phyloP scores from a whole-genome alignment of 2,797 vertebrate species.

The Pachyuromys duprasi region DNA sequence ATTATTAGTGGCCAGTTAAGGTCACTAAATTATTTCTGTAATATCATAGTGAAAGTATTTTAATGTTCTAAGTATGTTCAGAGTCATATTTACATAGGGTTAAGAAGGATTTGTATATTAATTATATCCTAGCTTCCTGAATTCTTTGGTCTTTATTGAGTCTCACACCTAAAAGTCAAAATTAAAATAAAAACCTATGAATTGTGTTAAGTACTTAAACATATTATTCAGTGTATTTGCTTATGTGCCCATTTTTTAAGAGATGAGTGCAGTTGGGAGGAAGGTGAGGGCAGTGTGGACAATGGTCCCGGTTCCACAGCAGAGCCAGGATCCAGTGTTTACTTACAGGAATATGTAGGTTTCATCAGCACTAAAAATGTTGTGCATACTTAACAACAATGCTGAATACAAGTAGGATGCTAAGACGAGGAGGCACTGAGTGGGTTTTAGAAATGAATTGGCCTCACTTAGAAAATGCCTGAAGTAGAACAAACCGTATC shows the following conservation, averaged over 20 bases:
- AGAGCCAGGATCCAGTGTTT: not conserved
- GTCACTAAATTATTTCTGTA: conserved; percentile 40
- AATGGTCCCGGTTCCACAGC: not conserved
- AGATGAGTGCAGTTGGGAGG: not conserved
- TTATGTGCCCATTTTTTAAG: not conserved
- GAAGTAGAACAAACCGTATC: conserved; percentile 16
- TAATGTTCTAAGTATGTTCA: conserved; percentile 12
- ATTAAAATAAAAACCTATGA: not conserved
- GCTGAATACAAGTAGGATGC: not conserved
- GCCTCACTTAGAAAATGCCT: conserved; percentile 47
- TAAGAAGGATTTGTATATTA: conserved; percentile 20
- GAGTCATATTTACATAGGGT: not conserved
- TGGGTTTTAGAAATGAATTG: conserved; percentile 51
- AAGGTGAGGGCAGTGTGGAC: not conserved
- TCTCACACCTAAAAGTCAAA: conserved; percentile 52
- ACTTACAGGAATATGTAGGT: not conserved
- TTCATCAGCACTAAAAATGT: not conserved
- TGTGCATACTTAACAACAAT: not conserved
- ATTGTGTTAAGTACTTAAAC: conserved; percentile 4
- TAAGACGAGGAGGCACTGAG: not conserved
- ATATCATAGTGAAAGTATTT: conserved; percentile 40
- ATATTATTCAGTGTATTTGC: not conserved
- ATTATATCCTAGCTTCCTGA: conserved; percentile 36
- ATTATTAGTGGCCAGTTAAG: conserved; percentile 51
- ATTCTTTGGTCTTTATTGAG: conserved; percentile 49